Evolutionary conservation across 2,888 invertebrate species (phyloP), one percentile per base, ranked within the genome.

Genomic region (Apocheima hispidaria): DNA sequence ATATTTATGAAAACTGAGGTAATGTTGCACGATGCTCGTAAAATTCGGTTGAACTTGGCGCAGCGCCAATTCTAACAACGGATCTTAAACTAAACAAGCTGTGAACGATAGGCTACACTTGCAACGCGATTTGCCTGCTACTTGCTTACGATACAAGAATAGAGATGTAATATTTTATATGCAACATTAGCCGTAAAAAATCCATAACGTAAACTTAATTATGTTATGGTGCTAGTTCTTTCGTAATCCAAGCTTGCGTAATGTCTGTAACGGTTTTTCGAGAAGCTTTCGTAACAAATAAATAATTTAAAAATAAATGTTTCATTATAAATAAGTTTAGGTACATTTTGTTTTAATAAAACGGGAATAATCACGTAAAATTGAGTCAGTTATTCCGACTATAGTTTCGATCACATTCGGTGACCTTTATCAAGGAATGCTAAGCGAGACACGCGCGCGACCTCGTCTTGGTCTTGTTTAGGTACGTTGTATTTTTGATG

Each of bases 1-100:
- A 79, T 91, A 90, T 90, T 90, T 90, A 86, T 86, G 89, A 89
- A 86, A 88, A 83, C 83, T 86, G 90, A 88, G 88, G 87, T 89
- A 90, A 92, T 83, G 82, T 88, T 88, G 81, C 84, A 79, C 76
- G 81, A 86, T 84, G 81, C 83, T 90, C 88, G 85, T 90, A 89
- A 90, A 87, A 86, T 82, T 84, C 77, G 63, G 77, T 82, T 78
- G 70, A 79, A 82, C 75, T 88, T 92, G 92, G 92, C 90, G 71
- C 66, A 46, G 66, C 59, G 83, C 88, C 92, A 92, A 86, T 76
- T 83, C 74, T 76, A 79, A 76, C 76, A 80, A 82, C 83, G 79
- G 79, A 80, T 83, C 77, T 77, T 78, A 82, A 82, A 79, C 79
- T 78, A 82, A 87, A 86, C 81, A 82, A 75, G 79, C 80, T 84